These are phyloP conservation scores for Ichneumoninae sp. DNA, from an alignment of 2,888 invertebrate species.

Conservation along the genomic window DNA sequence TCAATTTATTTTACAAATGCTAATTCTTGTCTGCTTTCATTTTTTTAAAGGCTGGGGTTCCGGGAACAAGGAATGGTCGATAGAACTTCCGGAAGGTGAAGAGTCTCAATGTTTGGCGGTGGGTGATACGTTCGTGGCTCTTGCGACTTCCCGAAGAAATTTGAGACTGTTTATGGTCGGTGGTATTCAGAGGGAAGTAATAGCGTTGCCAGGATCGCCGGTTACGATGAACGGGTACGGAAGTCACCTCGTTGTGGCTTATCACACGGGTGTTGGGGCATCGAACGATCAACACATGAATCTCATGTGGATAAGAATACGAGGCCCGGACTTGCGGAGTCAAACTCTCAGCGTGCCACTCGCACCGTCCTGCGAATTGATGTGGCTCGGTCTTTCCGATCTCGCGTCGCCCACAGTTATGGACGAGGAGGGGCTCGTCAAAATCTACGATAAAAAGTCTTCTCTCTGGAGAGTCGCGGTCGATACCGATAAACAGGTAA, in stretches of 20 bases:
- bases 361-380: constrained; percentile 88
- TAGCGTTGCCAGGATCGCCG: constrained; percentile 90
- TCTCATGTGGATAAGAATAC: constrained; percentile 85
- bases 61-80: constrained; percentile 94
- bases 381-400: constrained; percentile 93
- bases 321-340: constrained; percentile 84
- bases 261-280: constrained; percentile 87
- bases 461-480: constrained; percentile 93
- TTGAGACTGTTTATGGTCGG: constrained; percentile 93
- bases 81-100: constrained; percentile 91
- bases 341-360: constrained; percentile 88
- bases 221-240: constrained; percentile 88
- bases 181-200: constrained; percentile 93
- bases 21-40: background rate
- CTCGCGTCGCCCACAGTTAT: constrained; percentile 91
- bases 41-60: constrained; percentile 84
- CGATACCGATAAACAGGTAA: constrained; percentile 90
- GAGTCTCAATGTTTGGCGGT: constrained; percentile 88
- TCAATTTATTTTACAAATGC: background rate
- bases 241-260: constrained; percentile 88
- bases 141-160: constrained; percentile 90
- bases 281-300: constrained; percentile 86
- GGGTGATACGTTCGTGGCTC: constrained; percentile 91
- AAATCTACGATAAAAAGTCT: constrained; percentile 89
- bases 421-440: constrained; percentile 91